These are phyloP conservation scores for Piscicola geometra DNA, from an alignment of 2,888 invertebrate species.

Conservation along the genomic window DNA sequence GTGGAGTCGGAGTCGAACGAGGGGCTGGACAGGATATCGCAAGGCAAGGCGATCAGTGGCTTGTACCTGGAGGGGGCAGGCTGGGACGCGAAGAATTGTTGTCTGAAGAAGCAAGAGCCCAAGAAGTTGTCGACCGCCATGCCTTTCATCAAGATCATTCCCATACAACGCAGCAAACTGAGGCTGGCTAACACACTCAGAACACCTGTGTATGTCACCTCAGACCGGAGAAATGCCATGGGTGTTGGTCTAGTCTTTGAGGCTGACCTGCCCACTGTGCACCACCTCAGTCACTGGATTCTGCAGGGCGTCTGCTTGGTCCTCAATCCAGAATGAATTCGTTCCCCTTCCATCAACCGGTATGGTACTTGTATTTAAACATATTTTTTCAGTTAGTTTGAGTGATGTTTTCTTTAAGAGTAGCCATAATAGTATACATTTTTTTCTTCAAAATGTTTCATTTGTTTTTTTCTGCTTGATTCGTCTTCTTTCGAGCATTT, in stretches of 20 bases:
- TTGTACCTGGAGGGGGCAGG: conserved; percentile 80
- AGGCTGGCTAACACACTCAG: conserved; percentile 80
- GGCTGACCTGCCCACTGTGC: conserved; percentile 74
- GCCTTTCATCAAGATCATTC: conserved; percentile 78
- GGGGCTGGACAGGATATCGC: conserved; percentile 72
- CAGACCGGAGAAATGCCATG: conserved; percentile 79
- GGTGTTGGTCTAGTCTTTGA: conserved; percentile 85
- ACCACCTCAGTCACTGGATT: conserved; percentile 82
- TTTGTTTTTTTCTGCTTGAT: too few species aligned
- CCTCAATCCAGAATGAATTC: conserved; percentile 74
- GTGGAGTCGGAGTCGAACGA: conserved; percentile 66
- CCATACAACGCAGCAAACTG: conserved; percentile 75
- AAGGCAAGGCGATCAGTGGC: conserved; percentile 61
- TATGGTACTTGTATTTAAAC: too few species aligned
- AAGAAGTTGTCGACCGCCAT: conserved; percentile 79
- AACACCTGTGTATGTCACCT: conserved; percentile 86
- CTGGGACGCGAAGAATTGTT: conserved; percentile 71
- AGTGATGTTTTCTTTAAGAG: too few species aligned
- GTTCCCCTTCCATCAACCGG: too few species aligned
- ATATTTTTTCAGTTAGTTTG: too few species aligned
- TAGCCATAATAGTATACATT: too few species aligned
- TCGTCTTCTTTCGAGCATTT: too few species aligned
- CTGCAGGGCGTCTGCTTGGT: conserved; percentile 82
- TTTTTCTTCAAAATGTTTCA: too few species aligned
- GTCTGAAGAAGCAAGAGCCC: conserved; percentile 71